A percentile compares a stretch with the other conserved stretches of the same genome.
These are phyloP conservation scores for Pseudomyrmex gracilis DNA, from an alignment of 1,140 invertebrate species.

Conservation along the genomic window DNA sequence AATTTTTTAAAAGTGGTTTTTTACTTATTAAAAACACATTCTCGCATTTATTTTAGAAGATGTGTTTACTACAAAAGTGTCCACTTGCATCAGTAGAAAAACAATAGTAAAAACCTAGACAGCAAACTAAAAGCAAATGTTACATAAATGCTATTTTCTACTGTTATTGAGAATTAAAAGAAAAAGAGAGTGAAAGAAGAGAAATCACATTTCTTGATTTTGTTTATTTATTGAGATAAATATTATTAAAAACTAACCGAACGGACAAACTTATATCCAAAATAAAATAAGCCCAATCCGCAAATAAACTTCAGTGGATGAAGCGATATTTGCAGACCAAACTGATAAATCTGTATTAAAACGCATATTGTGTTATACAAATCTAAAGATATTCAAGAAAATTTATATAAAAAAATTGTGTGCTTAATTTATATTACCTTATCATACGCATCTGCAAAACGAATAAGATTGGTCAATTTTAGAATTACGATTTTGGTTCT, in stretches of 20 bases:
- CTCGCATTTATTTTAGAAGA: not conserved
- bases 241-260: constrained; percentile 12
- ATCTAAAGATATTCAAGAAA: not conserved
- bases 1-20: not conserved
- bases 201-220: not conserved
- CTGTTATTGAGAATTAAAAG: no score
- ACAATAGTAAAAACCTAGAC: not conserved
- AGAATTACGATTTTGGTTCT: not conserved
- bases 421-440: not conserved
- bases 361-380: not conserved
- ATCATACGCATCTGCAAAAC: not conserved
- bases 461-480: constrained; percentile 31
- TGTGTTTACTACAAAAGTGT: not conserved
- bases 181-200: no score
- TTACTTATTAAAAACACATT: not conserved
- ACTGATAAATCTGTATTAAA: constrained; percentile 26
- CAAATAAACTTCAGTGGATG: constrained; percentile 8
- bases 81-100: constrained; percentile 36
- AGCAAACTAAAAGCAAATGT: constrained; percentile 32
- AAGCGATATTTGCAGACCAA: constrained; percentile 43
- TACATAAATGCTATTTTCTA: not conserved
- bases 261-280: constrained; percentile 7
- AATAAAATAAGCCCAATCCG: constrained; percentile 23
- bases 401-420: not conserved
- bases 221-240: not conserved